Percentiles rank a stretch among this genome's conserved stretches.
Conservation (phyloP, 2,797 vertebrate species). For the Scyliorhinus canicula region DNA sequence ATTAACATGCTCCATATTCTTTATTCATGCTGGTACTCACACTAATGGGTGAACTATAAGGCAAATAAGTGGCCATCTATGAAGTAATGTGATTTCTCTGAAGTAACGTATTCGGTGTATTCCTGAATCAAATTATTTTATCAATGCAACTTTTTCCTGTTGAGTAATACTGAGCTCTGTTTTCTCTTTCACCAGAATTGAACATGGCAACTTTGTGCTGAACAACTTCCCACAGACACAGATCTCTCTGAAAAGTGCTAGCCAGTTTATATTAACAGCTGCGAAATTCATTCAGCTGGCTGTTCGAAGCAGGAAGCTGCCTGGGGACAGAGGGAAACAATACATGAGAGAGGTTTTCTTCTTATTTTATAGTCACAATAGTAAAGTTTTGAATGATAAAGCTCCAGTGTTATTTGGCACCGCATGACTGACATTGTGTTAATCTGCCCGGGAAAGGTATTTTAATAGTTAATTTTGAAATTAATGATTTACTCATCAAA, state of each 20-base stretch:
- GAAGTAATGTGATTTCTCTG: background rate
- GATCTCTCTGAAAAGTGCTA: background rate
- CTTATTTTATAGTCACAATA: background rate
- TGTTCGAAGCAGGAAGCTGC: background rate
- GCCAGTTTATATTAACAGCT: background rate
- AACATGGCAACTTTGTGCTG: background rate
- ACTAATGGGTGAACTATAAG: background rate
- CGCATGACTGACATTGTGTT: background rate
- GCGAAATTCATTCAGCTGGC: background rate
- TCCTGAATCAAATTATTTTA: background rate
- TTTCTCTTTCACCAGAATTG: background rate
- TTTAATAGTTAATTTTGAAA: background rate
- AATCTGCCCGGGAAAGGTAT: background rate
- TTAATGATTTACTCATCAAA: background rate
- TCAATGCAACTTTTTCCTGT: background rate
- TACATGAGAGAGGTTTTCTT: conserved; percentile 9
- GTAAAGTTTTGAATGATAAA: background rate
- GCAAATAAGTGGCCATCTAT: background rate
- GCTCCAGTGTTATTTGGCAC: background rate
- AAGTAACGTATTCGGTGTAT: background rate
- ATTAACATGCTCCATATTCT: background rate
- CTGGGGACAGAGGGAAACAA: background rate
- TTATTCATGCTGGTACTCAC: background rate
- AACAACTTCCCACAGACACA: background rate
- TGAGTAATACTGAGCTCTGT: background rate